A percentile compares a stretch with the other conserved stretches of the same genome.
Evolutionary conservation across 2,888 invertebrate species (phyloP).

Genomic region (Agrypnus murinus): DNA sequence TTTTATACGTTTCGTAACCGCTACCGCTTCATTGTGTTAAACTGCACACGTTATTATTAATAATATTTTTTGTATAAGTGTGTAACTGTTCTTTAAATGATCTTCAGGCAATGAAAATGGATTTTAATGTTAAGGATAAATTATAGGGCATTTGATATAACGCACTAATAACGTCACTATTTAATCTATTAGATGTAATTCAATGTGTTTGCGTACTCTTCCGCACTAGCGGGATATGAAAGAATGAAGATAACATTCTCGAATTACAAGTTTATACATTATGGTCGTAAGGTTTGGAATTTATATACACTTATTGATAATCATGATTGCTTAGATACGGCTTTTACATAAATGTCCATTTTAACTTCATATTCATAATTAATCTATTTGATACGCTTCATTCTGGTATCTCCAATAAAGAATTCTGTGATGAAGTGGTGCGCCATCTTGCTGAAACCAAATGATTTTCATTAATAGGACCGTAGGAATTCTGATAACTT

Average conservation of each 20-base stretch:
- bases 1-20: slow-evolving; percentile 44
- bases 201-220: background rate
- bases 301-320: too few species aligned
- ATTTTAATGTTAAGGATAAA: slow-evolving; percentile 18
- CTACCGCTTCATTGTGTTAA: slow-evolving; percentile 48
- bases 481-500: too few species aligned
- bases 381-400: too few species aligned
- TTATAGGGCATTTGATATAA: slow-evolving; percentile 7
- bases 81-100: slow-evolving; percentile 33
- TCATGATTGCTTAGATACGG: too few species aligned
- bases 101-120: slow-evolving; percentile 18
- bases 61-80: slow-evolving; percentile 11
- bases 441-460: too few species aligned
- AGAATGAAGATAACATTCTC: background rate
- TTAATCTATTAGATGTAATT: slow-evolving; percentile 28
- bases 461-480: too few species aligned
- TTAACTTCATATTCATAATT: too few species aligned
- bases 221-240: background rate
- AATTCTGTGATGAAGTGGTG: too few species aligned
- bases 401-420: too few species aligned
- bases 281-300: too few species aligned
- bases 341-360: too few species aligned
- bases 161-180: slow-evolving; percentile 8
- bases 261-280: background rate
- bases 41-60: slow-evolving; percentile 19